These are phyloP conservation scores for Rotaria socialis DNA, from an alignment of 2,888 invertebrate species.

Conservation along the genomic window DNA sequence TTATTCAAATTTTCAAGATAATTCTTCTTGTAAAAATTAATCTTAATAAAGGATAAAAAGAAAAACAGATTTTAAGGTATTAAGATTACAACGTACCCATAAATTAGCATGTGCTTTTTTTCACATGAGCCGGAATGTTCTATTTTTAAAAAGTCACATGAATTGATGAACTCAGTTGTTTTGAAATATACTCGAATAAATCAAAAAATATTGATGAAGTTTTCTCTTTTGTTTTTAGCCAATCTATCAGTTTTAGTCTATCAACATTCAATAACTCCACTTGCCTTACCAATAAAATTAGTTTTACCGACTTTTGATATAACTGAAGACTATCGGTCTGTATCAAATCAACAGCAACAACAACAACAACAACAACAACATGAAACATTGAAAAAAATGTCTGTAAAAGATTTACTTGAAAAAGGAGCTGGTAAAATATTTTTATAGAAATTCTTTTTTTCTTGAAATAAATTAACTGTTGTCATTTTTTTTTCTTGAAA, in stretches of 20 bases:
- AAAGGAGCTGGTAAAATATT: slow-evolving; percentile 45
- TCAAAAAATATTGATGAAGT: too few relatives aligned
- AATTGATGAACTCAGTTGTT: too few relatives aligned
- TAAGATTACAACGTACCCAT: too few relatives aligned
- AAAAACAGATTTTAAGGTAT: too few relatives aligned
- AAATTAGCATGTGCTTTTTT: too few relatives aligned
- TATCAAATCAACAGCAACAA: background rate
- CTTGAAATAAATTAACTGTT: too few relatives aligned
- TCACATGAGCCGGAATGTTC: too few relatives aligned
- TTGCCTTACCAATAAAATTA: slow-evolving; percentile 86
- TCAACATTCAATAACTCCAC: slow-evolving; percentile 89
- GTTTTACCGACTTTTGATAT: slow-evolving; percentile 70
- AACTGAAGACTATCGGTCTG: background rate
- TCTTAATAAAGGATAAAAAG: too few relatives aligned
- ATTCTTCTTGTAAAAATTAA: too few relatives aligned
- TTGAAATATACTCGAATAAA: too few relatives aligned
- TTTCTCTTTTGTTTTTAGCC: background rate
- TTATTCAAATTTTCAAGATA: too few relatives aligned
- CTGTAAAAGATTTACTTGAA: slow-evolving; percentile 38
- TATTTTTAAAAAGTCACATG: too few relatives aligned
- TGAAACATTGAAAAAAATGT: background rate
- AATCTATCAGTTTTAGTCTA: slow-evolving; percentile 80
- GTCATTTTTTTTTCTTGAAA: background rate
- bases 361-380: background rate
- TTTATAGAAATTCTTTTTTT: background rate